phyloP scores from a whole-genome alignment of 1,140 invertebrate genomes.

The Chlorops oryzae region DNA sequence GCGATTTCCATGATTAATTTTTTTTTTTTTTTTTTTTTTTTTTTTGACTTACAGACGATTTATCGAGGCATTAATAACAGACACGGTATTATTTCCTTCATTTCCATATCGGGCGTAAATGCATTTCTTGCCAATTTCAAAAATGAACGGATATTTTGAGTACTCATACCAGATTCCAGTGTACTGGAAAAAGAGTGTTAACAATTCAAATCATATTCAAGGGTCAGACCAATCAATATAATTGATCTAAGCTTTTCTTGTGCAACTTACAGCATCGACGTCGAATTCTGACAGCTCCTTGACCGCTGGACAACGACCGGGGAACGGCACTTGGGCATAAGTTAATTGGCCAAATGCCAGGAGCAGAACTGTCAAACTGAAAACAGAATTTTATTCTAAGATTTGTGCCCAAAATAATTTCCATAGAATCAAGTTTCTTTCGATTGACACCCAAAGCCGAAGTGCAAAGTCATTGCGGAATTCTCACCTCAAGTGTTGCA shows the following conservation, averaged over 20 bases:
- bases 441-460: conserved; percentile 11
- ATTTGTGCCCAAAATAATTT: background rate
- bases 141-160: conserved; percentile 68
- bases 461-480: conserved; percentile 17
- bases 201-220: background rate
- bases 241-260: background rate
- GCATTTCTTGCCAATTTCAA: conserved; percentile 70
- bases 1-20: background rate
- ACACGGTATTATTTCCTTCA: conserved; percentile 55
- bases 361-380: conserved; percentile 25
- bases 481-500: conserved; percentile 10
- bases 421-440: background rate
- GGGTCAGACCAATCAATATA: background rate
- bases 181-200: conserved; percentile 50
- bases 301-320: conserved; percentile 60
- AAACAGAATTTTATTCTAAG: background rate
- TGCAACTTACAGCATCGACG: conserved; percentile 50
- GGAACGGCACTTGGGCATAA: conserved; percentile 56
- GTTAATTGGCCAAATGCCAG: conserved; percentile 18
- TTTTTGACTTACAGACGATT: conserved; percentile 56
- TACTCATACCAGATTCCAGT: conserved; percentile 73
- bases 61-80: conserved; percentile 48
- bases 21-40: conserved; percentile 34
- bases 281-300: conserved; percentile 57
- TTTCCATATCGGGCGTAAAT: conserved; percentile 61